phyloP scores from a whole-genome alignment of 2,113 vertebrate species.

The Petaurus breviceps region DNA sequence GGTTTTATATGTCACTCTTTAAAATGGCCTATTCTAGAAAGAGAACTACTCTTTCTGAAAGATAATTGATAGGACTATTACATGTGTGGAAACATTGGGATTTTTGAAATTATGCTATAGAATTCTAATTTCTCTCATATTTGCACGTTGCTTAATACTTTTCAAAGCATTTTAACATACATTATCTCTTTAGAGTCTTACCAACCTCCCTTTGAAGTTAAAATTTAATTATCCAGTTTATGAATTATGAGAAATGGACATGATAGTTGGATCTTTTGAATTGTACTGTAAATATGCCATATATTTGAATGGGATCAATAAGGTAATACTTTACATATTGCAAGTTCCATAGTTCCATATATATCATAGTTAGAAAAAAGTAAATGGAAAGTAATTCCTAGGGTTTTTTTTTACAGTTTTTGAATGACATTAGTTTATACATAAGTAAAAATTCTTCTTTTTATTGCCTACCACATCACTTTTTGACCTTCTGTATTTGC shows the following conservation, averaged over 20 bases:
- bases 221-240: neutral
- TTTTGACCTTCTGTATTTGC: neutral
- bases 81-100: neutral
- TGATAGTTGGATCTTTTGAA: neutral
- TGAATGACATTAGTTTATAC: neutral
- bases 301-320: neutral
- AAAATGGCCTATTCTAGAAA: slow-evolving; percentile 22
- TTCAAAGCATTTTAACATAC: neutral
- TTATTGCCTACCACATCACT: neutral
- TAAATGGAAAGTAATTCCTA: neutral
- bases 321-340: neutral
- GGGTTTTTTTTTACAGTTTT: neutral
- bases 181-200: neutral
- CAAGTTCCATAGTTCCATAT: neutral
- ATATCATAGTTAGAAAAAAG: neutral
- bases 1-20: neutral
- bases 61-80: neutral
- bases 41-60: slow-evolving; percentile 29
- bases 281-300: neutral
- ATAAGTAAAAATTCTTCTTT: neutral
- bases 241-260: neutral
- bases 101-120: neutral
- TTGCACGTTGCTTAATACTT: neutral
- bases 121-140: neutral
- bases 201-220: neutral